Base-by-base conservation (phyloP, 2,113 vertebrate species). In the Pomatostomus ruficeps region DNA sequence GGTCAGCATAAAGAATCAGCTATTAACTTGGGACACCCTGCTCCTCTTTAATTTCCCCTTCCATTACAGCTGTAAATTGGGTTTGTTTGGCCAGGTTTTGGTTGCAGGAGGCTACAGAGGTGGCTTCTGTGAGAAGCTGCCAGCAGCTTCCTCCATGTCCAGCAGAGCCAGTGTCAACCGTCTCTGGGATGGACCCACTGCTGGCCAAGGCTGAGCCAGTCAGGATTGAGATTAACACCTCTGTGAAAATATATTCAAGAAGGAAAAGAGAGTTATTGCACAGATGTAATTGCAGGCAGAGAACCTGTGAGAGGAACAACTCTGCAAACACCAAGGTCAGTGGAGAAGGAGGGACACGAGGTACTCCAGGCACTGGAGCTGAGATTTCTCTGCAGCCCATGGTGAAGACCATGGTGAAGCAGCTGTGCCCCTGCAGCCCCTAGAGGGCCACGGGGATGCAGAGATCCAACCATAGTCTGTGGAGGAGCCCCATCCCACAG, bases 141-240 rank as follows among this genome's bases (percentile, higher is more conserved):
- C 42, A 74, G 29, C 65, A 40, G 24, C 8, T 57, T 57, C 70
- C 82, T n/a, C 35, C 23, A 9, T 17, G 42, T 48, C 35, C 51
- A 74, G 24, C 42, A 85, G 20, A 57, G 7, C 10, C 2, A 2
- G 6, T 9, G 8, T 6, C 59, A 55, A 10, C 24, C 0, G 1
- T 49, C 49, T 35, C 20, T 35, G 40, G 42, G 35, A 66, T 29
- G 13, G 20, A 57, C 4, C 4, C 19, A 55, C 20, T 15, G 10
- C 29, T 40, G 42, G 19, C 29, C 20, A 65, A 40, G 29, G 46
- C 20, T 1, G 4, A 52, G 46, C 7, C 10, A 12, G 1, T 3
- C 40, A 29, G 16, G n/a, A 61, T 61, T 71, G 48, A 52, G 8
- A 31, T 26, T 31, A 51, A 70, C 14, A 9, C 14, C 35, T 52